phyloP scores from a whole-genome alignment of 2,113 vertebrate genomes.

The Lichenostomus cassidix region DNA sequence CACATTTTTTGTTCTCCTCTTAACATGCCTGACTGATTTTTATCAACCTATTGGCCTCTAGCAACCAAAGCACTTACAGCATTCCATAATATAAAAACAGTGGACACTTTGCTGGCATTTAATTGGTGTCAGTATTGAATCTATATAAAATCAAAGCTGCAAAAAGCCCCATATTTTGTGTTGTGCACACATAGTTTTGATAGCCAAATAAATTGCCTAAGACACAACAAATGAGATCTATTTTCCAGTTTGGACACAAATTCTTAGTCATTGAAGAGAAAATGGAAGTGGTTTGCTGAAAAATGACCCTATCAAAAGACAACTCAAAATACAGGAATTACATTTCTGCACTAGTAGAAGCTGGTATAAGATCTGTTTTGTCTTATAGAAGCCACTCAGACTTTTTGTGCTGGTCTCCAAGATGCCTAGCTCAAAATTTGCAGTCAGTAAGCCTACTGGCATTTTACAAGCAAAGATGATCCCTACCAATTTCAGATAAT shows the following conservation, averaged over 20 bases:
- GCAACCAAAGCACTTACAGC: neutral
- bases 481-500: slow-evolving; percentile 59
- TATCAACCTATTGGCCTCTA: neutral
- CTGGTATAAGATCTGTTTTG: neutral
- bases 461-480: slow-evolving; percentile 59
- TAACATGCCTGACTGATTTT: neutral
- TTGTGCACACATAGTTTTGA: neutral
- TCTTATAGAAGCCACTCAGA: neutral
- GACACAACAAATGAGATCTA: neutral
- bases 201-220: neutral
- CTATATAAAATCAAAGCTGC: neutral
- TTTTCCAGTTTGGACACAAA: neutral
- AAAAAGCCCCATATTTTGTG: neutral
- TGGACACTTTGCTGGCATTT: neutral
- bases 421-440: neutral
- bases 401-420: neutral
- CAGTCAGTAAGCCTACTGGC: neutral
- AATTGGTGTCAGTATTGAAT: neutral
- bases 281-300: neutral
- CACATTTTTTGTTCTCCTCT: neutral
- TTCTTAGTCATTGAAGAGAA: neutral
- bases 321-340: neutral
- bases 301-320: neutral
- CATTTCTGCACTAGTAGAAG: neutral
- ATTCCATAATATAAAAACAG: neutral